Conservation (phyloP, 2,113 vertebrate genomes). For the Hemiscyllium ocellatum region DNA sequence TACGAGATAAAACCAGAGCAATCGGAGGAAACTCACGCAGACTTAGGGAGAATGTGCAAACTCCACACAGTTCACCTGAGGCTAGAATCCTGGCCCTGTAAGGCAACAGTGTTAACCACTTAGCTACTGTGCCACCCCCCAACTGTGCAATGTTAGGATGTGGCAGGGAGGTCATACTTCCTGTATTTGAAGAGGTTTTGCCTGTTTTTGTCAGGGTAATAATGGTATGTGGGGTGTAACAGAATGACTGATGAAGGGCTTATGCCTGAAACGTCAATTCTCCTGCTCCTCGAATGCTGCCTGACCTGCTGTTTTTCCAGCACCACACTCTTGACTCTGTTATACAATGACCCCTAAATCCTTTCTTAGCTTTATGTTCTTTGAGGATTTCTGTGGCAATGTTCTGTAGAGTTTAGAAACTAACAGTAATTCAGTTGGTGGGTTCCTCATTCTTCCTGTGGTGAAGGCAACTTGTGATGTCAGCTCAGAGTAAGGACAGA, state of each 20-base stretch:
- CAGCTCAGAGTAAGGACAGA: background rate
- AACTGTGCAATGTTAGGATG: background rate
- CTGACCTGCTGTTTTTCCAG: no score
- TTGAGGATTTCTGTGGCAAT: background rate
- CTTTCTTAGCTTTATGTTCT: background rate
- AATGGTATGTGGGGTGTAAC: background rate
- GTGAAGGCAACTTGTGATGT: background rate
- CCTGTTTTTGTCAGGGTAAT: background rate
- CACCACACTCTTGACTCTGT: no score
- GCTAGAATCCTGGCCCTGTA: no score
- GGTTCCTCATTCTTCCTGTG: background rate
- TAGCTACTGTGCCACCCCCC: no score
- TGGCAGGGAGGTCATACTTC: background rate
- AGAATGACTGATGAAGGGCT: no score
- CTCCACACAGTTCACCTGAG: no score
- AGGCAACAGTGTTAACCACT: no score
- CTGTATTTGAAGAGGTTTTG: background rate
- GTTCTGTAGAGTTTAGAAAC: background rate
- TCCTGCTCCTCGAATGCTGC: no score
- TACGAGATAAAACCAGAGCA: no score
- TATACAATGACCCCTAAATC: background rate
- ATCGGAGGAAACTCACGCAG: no score
- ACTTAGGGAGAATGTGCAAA: no score
- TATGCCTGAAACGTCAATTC: no score
- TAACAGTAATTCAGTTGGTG: background rate